Evolutionary conservation across 2,888 invertebrate species (phyloP).

Genomic region (Heteropelma amictum): DNA sequence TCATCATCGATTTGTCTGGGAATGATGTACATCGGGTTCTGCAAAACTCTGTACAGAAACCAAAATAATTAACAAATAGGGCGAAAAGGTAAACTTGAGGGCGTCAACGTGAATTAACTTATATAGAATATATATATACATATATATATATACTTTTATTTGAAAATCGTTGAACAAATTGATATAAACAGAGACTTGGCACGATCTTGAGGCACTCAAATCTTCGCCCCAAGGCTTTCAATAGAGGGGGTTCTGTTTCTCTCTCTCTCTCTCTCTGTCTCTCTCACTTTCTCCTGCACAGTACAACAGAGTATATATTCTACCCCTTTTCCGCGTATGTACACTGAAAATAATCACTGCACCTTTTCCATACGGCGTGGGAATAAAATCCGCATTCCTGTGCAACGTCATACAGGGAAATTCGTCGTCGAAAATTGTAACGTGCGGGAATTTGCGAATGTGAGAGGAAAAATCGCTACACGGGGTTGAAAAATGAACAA

Average conservation of each 20-base stretch:
- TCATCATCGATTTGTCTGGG: too few relatives aligned
- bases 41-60: too few relatives aligned
- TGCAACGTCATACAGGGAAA: background rate
- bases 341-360: slow-evolving; percentile 16
- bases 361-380: background rate
- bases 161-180: slow-evolving; percentile 74
- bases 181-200: slow-evolving; percentile 75
- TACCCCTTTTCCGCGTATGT: too few relatives aligned
- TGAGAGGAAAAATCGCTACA: slow-evolving; percentile 16
- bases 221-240: slow-evolving; percentile 54
- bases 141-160: too few relatives aligned
- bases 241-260: slow-evolving; percentile 62
- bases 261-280: too few relatives aligned
- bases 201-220: slow-evolving; percentile 64
- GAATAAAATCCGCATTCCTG: background rate
- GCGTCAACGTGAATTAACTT: too few relatives aligned
- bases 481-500: slow-evolving; percentile 19
- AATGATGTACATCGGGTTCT: too few relatives aligned
- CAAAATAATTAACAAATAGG: too few relatives aligned
- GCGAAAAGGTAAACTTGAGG: too few relatives aligned
- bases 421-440: background rate
- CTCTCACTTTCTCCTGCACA: too few relatives aligned
- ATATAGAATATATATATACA: too few relatives aligned
- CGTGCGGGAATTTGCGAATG: slow-evolving; percentile 51
- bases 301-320: too few relatives aligned